phyloP scores from a whole-genome alignment of 1,140 invertebrate species.

The Druon quercuslanigerum region DNA sequence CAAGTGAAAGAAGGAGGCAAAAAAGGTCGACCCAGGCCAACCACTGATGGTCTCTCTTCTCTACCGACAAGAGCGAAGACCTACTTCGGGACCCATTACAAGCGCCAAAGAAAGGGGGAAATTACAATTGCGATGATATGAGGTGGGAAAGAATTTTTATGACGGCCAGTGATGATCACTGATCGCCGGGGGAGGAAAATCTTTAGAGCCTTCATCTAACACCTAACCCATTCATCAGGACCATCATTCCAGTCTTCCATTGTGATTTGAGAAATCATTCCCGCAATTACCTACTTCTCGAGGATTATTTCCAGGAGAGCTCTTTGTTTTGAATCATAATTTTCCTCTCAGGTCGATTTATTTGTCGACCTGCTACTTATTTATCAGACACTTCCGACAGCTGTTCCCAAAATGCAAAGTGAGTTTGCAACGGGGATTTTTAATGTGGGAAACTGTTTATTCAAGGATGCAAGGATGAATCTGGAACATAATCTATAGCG shows the following conservation, averaged over 20 bases:
- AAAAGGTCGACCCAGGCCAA: not conserved
- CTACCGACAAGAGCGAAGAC: constrained; percentile 53
- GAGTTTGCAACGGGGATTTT: not conserved
- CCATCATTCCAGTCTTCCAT: not conserved
- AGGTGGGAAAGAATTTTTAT: too few species aligned
- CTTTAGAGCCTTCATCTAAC: constrained; percentile 1
- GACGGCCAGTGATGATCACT: too few species aligned
- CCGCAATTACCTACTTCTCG: constrained; percentile 17
- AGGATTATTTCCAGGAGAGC: not conserved
- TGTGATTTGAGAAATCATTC: constrained; percentile 23
- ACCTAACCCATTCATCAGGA: not conserved
- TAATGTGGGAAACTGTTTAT: not conserved
- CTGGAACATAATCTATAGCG: too few species aligned
- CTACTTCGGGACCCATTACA: constrained; percentile 65
- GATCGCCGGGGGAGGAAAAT: too few species aligned
- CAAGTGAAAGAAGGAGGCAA: constrained; percentile 45
- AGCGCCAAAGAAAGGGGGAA: constrained; percentile 27
- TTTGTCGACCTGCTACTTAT: not conserved
- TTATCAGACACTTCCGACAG: constrained; percentile 7
- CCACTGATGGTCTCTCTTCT: constrained; percentile 39
- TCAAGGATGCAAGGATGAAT: not conserved
- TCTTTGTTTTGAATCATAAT: not conserved
- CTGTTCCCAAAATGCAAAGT: not conserved
- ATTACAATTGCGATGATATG: not conserved
- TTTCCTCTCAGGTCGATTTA: constrained; percentile 7